A percentile compares a stretch with the other conserved stretches of the same genome.
These are phyloP conservation scores for Cyclophora albipunctata DNA, from an alignment of 2,888 invertebrate genomes.

Conservation along the genomic window DNA sequence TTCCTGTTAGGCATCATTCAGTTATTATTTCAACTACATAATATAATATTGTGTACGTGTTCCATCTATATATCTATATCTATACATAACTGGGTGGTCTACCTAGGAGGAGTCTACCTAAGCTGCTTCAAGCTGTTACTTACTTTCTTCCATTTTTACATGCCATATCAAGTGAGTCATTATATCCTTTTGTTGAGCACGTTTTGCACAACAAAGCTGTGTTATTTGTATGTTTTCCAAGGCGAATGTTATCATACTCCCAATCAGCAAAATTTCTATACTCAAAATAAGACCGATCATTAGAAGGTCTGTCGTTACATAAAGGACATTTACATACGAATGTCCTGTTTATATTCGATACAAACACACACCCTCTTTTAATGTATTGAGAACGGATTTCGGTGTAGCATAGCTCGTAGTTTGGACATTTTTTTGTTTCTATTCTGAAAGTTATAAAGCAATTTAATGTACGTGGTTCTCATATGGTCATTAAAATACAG, in stretches of 20 bases:
- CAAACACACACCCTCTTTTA: slow-evolving; percentile 46
- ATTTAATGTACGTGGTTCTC: too few species aligned
- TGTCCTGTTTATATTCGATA: slow-evolving; percentile 39
- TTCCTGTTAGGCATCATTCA: too few species aligned
- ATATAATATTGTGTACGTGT: not conserved
- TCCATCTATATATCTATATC: not conserved
- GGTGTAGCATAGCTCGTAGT: slow-evolving; percentile 38
- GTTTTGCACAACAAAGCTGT: slow-evolving; percentile 44
- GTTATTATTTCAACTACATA: not conserved
- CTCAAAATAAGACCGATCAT: slow-evolving; percentile 35
- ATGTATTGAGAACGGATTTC: slow-evolving; percentile 48
- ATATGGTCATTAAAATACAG: too few species aligned
- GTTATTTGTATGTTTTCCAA: slow-evolving; percentile 29
- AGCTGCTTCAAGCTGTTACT: slow-evolving; percentile 10
- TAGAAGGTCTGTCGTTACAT: slow-evolving; percentile 52
- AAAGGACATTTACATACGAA: slow-evolving; percentile 57
- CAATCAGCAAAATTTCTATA: slow-evolving; percentile 45
- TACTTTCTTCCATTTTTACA: slow-evolving; percentile 44
- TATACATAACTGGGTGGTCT: not conserved
- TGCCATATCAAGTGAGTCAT: slow-evolving; percentile 28
- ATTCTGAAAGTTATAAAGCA: slow-evolving; percentile 25
- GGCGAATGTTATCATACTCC: slow-evolving; percentile 46
- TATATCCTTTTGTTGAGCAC: slow-evolving; percentile 41
- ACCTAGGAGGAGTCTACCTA: not conserved
- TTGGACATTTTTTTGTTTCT: slow-evolving; percentile 26